Base-by-base conservation (phyloP, 2,797 vertebrate genomes). In the Schizopygopsis malacanthus region DNA sequence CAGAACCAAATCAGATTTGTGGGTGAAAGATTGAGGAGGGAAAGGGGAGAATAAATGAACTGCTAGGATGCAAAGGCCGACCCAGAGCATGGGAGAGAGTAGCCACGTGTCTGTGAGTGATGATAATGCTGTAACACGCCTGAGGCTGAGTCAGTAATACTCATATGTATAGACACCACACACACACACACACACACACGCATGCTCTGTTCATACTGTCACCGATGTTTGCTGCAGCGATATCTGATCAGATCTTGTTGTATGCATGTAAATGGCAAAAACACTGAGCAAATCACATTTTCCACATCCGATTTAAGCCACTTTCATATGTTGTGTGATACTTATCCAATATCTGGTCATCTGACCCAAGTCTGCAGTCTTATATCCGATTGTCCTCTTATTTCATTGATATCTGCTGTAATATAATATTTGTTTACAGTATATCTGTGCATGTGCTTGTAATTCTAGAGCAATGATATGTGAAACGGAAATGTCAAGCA, bases 1-100 rank as follows among this genome's bases (percentile, higher is more conserved):
- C 8, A 71, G 72, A 90, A 88, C 85, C 80, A 91, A 93, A 92
- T 94, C 89, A 76, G 90, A 92, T 93, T 93, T 92, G 90, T 88
- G 79, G 86, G 85, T 73, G n/a, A 6, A 28, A 73, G 56, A 76
- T 78, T 8, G 33, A 81, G 84, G 47, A 85, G 80, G 54, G 13
- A 20, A 33, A 65, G 45, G 81, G 28, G 70, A 84, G 85, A 85
- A 87, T 91, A 90, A 91, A 87, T 90, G 85, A 88, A 89, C 63
- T 79, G 70, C 13, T 61, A 82, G 86, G 88, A 81, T 16, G 10
- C 70, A 67, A 41, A 79, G 67, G 63, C 72, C 11, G 1, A 77
- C 65, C 16, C 5, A 1, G 52, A 85, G 59, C 56, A 84, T 41
- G 73, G 28, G 59, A 81, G 69, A 18, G 61, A 84, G 79, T n/a